Percentiles rank a stretch among this genome's conserved stretches.
These are phyloP conservation scores for Deilephila elpenor DNA, from an alignment of 2,888 invertebrate species.

Conservation along the genomic window DNA sequence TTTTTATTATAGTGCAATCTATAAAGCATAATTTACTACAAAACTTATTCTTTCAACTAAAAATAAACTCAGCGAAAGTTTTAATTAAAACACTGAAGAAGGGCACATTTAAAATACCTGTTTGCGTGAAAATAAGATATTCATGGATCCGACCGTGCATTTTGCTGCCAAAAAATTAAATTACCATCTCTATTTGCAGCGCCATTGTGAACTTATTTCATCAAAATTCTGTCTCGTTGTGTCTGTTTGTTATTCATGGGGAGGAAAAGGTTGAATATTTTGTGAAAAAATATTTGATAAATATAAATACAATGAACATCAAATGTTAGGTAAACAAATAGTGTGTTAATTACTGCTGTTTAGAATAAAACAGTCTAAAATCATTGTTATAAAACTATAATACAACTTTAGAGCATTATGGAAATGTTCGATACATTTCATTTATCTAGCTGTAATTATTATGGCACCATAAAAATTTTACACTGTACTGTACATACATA, in stretches of 20 bases:
- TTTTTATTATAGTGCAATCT: no score
- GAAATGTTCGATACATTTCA: no score
- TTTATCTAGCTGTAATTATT: no score
- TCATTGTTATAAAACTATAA: no score
- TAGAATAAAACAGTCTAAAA: no score
- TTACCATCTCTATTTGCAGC: conserved; percentile 3
- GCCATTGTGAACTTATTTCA: conserved; percentile 11
- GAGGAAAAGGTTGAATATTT: neutral
- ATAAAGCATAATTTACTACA: neutral
- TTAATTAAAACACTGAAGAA: neutral
- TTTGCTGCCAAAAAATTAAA: conserved; percentile 23
- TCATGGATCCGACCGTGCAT: neutral
- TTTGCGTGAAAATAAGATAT: conserved; percentile 1
- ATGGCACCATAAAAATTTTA: no score
- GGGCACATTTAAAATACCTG: neutral
- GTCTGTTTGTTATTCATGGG: conserved; percentile 18
- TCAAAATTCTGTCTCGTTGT: conserved; percentile 1
- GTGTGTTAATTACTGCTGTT: no score
- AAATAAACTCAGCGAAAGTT: neutral
- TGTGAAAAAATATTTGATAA: no score
- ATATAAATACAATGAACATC: no score
- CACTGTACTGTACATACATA: no score
- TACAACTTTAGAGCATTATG: no score
- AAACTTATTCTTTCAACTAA: neutral
- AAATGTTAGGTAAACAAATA: no score